These are phyloP conservation scores for Ennomos fuscantarius DNA, from an alignment of 2,888 invertebrate genomes.

Conservation along the genomic window DNA sequence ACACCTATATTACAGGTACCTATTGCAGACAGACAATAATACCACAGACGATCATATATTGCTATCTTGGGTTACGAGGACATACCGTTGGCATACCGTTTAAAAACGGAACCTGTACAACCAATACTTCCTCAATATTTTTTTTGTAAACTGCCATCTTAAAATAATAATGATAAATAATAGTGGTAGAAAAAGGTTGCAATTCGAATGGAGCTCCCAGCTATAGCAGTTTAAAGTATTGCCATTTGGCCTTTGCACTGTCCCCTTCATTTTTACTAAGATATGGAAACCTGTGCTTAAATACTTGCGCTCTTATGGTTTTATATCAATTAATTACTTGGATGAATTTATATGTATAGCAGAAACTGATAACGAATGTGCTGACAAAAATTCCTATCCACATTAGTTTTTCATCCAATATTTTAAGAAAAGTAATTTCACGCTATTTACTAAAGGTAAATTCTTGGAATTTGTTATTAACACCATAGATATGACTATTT, in stretches of 20 bases:
- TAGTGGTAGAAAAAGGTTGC: not conserved
- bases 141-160: no score
- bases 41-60: not conserved
- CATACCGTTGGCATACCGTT: conserved; percentile 15
- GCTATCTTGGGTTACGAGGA: conserved; percentile 15
- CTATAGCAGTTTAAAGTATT: not conserved
- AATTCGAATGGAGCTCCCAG: not conserved
- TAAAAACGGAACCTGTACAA: no score
- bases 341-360: not conserved
- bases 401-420: not conserved
- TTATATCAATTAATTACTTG: not conserved
- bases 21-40: not conserved
- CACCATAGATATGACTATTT: not conserved
- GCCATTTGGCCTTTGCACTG: no score
- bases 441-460: not conserved
- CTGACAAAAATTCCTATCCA: not conserved
- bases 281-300: not conserved
- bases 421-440: no score
- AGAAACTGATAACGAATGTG: not conserved
- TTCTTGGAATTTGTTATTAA: conserved; percentile 18
- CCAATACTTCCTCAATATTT: no score
- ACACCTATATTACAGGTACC: not conserved
- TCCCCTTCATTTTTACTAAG: no score
- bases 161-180: not conserved
- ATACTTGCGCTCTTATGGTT: no score